phyloP scores from a whole-genome alignment of 64 coral and sea anemone genomes.

The Stichodactyla mertensii region DNA sequence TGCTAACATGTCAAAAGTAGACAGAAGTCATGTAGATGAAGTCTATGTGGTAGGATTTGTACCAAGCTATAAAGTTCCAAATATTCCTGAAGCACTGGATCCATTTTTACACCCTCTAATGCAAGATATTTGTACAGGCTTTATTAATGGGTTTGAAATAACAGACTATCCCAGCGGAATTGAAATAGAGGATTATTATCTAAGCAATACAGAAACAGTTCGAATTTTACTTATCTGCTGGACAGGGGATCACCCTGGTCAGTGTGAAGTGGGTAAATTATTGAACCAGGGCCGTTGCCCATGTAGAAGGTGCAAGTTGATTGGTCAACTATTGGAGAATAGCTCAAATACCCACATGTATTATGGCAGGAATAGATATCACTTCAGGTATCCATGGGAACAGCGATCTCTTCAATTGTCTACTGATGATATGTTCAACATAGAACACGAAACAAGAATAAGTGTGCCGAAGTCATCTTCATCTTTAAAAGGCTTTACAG shows the following conservation, averaged over 20 bases:
- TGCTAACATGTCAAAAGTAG: constrained; percentile 28
- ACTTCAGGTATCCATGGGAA: constrained; percentile 38
- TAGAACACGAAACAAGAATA: constrained; percentile 24
- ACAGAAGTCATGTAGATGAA: constrained; percentile 5
- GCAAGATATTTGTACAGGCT: constrained; percentile 57
- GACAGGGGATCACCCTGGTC: constrained; percentile 69
- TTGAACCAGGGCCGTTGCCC: constrained; percentile 65
- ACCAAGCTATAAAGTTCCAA: constrained; percentile 26
- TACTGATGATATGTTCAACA: too few species aligned
- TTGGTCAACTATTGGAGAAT: constrained; percentile 50
- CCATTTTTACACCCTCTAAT: constrained; percentile 60
- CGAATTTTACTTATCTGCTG: constrained; percentile 63
- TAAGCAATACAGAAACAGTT: constrained; percentile 6
- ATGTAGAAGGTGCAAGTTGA: constrained; percentile 55
- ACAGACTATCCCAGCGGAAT: background rate
- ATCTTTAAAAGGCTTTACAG: constrained; percentile 39
- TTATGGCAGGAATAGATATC: constrained; percentile 40
- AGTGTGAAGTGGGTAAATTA: constrained; percentile 67
- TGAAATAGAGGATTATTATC: too few species aligned
- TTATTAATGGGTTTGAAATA: constrained; percentile 63
- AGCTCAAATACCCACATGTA: constrained; percentile 33
- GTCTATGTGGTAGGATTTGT: constrained; percentile 48
- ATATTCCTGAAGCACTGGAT: constrained; percentile 53
- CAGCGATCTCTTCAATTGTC: too few species aligned
- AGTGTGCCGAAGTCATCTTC: constrained; percentile 40